Evolutionary conservation across 2,888 invertebrate species (phyloP), one percentile per base, ranked within the genome.

Genomic region (Latrodectus hesperus): DNA sequence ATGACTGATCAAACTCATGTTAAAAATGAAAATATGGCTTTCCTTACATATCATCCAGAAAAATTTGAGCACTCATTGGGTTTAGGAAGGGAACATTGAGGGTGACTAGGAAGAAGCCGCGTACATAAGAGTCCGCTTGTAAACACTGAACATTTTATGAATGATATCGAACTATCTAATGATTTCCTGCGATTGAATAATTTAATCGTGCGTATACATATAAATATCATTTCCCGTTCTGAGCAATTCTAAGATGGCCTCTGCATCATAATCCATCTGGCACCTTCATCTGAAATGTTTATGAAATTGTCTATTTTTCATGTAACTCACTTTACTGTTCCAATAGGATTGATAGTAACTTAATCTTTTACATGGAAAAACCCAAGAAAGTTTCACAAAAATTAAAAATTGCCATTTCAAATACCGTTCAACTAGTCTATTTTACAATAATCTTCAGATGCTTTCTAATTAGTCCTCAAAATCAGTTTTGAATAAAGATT

Each of bases 281-380:
- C 64, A 70, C 73, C 55, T 79, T 70, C 60, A 26, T n/a, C 51
- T 70, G 38, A 26, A 80, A 53, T 80, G 51, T 76, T 65, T 74
- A 53, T 76, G 65, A 65, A 75, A 71, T 76, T 52, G 76, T 81
- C 64, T 64, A 68, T 49, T 49, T 72, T 67, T 72, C 67, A 75
- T 76, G 72, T 71, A 52, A 11, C 72, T n/a, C 65, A 49, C n/a
- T 49, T 60, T 75, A 60, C n/a, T 26, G 53, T 73, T 16, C 9
- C 75, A 71, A 72, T 38, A 77, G 81, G 55, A 77, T 55, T 72
- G 60, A 53, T 55, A 55, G 65, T 78, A 38, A 75, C 85, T 85
- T 76, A 72, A 86, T 70, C 9, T 51, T 71, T 86, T 80, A 80
- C 79, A 80, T 86, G 85, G 22, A 86, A 86, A 86, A 86, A 86